phyloP scores from a whole-genome alignment of 2,797 vertebrate species.

The Cossypha caffra region DNA sequence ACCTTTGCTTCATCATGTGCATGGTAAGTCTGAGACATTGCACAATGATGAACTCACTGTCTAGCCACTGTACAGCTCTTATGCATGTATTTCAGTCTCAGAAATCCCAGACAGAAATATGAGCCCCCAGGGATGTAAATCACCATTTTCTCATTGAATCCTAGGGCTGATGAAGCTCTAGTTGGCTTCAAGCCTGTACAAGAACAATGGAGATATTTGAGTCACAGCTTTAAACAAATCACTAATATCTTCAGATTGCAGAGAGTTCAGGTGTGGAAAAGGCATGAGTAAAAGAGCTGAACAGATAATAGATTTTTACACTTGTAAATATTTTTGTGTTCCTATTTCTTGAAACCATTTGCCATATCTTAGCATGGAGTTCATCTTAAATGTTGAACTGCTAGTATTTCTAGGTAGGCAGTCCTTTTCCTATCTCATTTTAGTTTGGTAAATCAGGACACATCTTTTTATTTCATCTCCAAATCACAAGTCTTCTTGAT shows the following conservation, averaged over 20 bases:
- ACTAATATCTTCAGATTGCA: neutral
- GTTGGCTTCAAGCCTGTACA: neutral
- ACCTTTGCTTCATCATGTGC: neutral
- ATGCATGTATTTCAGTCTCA: neutral
- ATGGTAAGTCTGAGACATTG: neutral
- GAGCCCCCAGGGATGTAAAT: neutral
- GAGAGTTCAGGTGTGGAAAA: neutral
- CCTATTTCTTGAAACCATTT: neutral
- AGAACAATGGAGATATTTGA: neutral
- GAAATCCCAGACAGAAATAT: conserved; percentile 29
- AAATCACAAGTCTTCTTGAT: neutral
- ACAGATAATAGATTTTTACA: neutral
- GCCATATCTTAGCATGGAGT: neutral
- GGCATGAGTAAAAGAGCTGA: neutral
- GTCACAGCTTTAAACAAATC: neutral
- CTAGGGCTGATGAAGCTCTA: neutral
- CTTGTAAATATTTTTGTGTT: neutral
- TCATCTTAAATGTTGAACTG: neutral
- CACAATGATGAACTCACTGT: conserved; percentile 36
- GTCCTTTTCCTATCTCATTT: neutral
- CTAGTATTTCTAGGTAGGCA: neutral
- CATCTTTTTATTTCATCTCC: neutral
- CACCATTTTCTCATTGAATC: neutral
- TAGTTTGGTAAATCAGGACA: neutral
- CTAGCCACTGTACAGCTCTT: neutral